Conservation (phyloP, 2,888 invertebrate genomes). For the Clistopyga incitator region DNA sequence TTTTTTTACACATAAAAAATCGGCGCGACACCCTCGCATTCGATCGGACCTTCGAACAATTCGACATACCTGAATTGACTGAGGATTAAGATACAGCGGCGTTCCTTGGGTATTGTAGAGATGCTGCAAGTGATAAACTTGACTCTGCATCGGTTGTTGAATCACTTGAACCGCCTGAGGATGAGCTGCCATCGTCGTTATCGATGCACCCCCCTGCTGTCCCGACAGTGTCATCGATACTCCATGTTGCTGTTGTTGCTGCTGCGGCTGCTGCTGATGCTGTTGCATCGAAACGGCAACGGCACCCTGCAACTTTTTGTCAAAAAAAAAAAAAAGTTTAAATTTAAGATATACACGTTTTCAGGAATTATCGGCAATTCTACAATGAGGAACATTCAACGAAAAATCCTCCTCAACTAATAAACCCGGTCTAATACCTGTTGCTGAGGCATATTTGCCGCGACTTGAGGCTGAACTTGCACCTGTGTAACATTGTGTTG, state of each 20-base stretch:
- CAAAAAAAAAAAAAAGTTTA: neutral
- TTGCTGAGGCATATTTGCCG: conserved; percentile 84
- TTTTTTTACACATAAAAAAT: conserved; percentile 26
- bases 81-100: conserved; percentile 91
- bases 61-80: conserved; percentile 88
- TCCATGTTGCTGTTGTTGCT: conserved; percentile 77
- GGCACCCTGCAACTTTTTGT: conserved; percentile 77
- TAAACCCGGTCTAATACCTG: conserved; percentile 75
- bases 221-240: conserved; percentile 83
- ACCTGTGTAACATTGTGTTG: conserved; percentile 82
- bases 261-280: conserved; percentile 83
- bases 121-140: conserved; percentile 90
- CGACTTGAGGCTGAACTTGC: conserved; percentile 83
- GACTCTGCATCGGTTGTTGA: conserved; percentile 91
- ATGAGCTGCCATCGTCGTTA: conserved; percentile 92
- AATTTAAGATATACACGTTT: neutral
- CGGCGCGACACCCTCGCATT: neutral
- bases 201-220: conserved; percentile 86
- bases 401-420: neutral
- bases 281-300: conserved; percentile 86
- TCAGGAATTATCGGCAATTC: neutral
- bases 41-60: neutral
- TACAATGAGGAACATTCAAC: no score
- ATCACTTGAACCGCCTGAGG: conserved; percentile 92
- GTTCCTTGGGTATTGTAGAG: conserved; percentile 92